Percentiles rank a stretch among this genome's conserved stretches.
phyloP scores from a whole-genome alignment of 2,888 invertebrate species.

The Andrena praecox region DNA sequence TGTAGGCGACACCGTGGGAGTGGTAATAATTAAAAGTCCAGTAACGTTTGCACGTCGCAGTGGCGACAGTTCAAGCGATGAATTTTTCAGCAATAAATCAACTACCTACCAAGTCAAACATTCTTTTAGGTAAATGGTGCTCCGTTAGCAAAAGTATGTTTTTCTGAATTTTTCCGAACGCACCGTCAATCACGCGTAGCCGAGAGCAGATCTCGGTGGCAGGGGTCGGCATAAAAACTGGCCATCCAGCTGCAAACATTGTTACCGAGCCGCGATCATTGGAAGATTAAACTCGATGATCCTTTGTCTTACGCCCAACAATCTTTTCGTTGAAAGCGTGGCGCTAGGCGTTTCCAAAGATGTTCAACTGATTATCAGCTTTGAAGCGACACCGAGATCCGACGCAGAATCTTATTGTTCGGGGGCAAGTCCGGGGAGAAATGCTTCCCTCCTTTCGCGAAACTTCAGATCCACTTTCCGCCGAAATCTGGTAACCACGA shows the following conservation, averaged over 20 bases:
- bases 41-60: background rate
- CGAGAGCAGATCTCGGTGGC: constrained; percentile 35
- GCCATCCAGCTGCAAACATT: constrained; percentile 52
- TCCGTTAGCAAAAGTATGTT: constrained; percentile 25
- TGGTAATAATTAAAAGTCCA: background rate
- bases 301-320: constrained; percentile 53
- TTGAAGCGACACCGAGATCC: background rate
- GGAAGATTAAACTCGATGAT: constrained; percentile 53
- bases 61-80: background rate
- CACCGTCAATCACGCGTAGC: constrained; percentile 21
- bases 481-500: background rate
- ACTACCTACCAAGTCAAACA: background rate
- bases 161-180: constrained; percentile 14
- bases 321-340: constrained; percentile 39
- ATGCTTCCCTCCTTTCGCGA: background rate
- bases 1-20: background rate
- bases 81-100: constrained; percentile 5
- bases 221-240: constrained; percentile 38
- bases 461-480: background rate
- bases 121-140: constrained; percentile 22
- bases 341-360: background rate
- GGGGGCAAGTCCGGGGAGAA: too few relatives aligned
- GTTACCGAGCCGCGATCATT: constrained; percentile 47
- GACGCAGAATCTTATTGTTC: background rate
- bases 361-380: constrained; percentile 20